A percentile compares a stretch with the other conserved stretches of the same genome.
phyloP scores from a whole-genome alignment of 2,888 invertebrate species.

The Ophioninae sp. region DNA sequence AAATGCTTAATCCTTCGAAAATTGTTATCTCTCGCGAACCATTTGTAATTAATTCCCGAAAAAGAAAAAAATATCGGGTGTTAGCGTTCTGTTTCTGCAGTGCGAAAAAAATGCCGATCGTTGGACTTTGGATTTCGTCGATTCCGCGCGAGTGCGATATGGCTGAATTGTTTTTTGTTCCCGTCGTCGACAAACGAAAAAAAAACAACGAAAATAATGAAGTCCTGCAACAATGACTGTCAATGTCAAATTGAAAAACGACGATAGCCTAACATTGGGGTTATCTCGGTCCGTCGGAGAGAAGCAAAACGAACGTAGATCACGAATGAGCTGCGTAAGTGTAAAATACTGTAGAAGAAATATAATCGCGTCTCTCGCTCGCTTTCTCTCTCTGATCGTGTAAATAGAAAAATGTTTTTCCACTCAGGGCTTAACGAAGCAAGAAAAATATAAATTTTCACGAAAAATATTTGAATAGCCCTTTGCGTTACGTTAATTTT shows the following conservation, averaged over 20 bases:
- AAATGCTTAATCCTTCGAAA: conserved; percentile 25
- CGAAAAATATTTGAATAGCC: not conserved
- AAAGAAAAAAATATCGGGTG: conserved; percentile 4
- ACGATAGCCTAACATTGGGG: conserved; percentile 36
- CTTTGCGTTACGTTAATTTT: conserved; percentile 1
- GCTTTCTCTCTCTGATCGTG: not conserved
- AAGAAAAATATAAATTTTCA: not conserved
- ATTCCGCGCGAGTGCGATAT: conserved; percentile 52
- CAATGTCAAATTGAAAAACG: conserved; percentile 33
- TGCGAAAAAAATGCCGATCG: conserved; percentile 16
- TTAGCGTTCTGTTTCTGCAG: not conserved
- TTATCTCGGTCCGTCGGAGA: conserved; percentile 35
- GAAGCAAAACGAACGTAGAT: conserved; percentile 40
- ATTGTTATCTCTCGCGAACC: not conserved
- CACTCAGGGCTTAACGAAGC: not conserved
- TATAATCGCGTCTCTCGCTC: conserved; percentile 38
- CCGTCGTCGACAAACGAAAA: conserved; percentile 11
- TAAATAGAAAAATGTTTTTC: not conserved
- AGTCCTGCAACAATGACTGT: conserved; percentile 24
- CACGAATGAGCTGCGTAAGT: conserved; percentile 45
- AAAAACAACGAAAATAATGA: conserved; percentile 25
- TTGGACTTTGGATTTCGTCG: conserved; percentile 17
- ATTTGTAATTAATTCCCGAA: not conserved
- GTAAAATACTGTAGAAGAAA: conserved; percentile 57
- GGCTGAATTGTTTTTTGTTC: conserved; percentile 43